Percentiles rank a stretch among this genome's conserved stretches.
Evolutionary conservation across 2,888 invertebrate species (phyloP).

Genomic region (Melikaiella ostensackeni): DNA sequence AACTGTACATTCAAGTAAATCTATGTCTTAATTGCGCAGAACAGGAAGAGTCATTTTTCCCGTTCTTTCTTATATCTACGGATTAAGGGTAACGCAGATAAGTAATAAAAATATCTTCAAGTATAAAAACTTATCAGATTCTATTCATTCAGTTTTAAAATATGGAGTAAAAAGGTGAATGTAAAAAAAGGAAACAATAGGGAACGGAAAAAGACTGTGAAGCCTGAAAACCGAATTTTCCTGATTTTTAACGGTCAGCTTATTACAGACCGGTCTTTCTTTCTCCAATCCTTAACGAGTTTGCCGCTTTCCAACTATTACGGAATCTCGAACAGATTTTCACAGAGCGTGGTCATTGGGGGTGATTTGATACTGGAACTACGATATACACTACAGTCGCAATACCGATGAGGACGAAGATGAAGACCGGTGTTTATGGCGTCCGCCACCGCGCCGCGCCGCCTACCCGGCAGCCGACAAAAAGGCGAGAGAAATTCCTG

Average conservation of each 20-base stretch:
- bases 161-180: too few species aligned
- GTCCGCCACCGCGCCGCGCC: constrained; percentile 65
- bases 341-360: background rate
- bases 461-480: constrained; percentile 73
- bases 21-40: too few species aligned
- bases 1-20: too few species aligned
- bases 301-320: background rate
- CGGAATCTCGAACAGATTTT: background rate
- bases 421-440: constrained; percentile 75
- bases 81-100: too few species aligned
- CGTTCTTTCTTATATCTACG: too few species aligned
- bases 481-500: constrained; percentile 78
- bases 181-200: background rate
- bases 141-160: too few species aligned
- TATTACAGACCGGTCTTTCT: background rate
- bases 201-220: background rate
- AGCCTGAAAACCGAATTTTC: background rate
- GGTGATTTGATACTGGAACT: background rate
- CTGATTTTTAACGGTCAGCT: background rate
- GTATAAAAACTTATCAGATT: too few species aligned
- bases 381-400: background rate
- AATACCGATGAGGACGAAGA: constrained; percentile 55
- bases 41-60: too few species aligned
- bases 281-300: background rate
- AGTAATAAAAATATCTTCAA: too few species aligned